Base-by-base conservation (phyloP, 2,113 vertebrate genomes). In the Chlorocebus sabaeus region DNA sequence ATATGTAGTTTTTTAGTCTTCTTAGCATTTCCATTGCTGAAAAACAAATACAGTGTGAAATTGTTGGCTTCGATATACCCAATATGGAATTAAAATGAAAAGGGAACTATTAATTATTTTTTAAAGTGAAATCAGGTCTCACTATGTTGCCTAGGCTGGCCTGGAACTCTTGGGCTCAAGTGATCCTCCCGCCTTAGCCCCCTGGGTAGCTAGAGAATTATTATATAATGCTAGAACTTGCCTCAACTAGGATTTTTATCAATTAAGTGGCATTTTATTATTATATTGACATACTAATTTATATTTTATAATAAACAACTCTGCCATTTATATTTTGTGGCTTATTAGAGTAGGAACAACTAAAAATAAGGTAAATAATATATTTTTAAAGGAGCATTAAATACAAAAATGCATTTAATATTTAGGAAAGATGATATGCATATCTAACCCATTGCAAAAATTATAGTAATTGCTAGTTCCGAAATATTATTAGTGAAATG, bases 11-110 rank as follows among this genome's bases (percentile, higher is more conserved):
- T 88, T 97, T 95, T 98, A 85, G 97, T 94, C 76, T 61, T 98
- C 81, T 98, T 96, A 92, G 27, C 87, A 45, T 95, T 97, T 87
- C 72, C 94, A 81, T 97, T 98, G 73, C 22, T 10, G 7, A 93
- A 93, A 97, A 97, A 85, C 86, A 98, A 97, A 93, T 59, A 95
- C 57, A 96, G 96, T 95, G 90, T 98, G 92, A 98, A n/a, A 38
- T 73, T 61, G 45, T 90, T 93, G 57, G 64, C 45, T 88, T 68
- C 6, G 1, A 11, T 98, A 97, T 89, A 82, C 75, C 50, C 94
- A 93, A 97, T 94, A 90, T 96, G 93, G 78, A 96, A 95, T 79
- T 95, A 97, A 68, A 89, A 81, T 88, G 86, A 97, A 96, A 48
- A 93, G 70, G 43, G 84, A 97, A 97, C 80, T 86, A 38, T 72